phyloP scores from a whole-genome alignment of 2,113 vertebrate species.

The Oncorhynchus tshawytscha region DNA sequence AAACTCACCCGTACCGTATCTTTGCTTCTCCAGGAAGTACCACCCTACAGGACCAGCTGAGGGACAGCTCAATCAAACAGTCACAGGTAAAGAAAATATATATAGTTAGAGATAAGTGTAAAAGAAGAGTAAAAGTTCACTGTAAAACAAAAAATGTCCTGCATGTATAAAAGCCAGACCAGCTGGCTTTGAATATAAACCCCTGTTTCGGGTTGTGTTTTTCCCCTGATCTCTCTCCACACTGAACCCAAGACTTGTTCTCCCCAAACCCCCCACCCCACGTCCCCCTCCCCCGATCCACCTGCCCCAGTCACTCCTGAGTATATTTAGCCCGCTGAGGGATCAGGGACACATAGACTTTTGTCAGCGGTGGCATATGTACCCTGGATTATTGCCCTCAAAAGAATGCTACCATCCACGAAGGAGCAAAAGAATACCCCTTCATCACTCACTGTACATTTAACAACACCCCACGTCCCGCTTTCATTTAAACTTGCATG shows the following conservation, averaged over 20 bases:
- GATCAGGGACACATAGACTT: slow-evolving; percentile 91
- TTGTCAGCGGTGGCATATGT: slow-evolving; percentile 85
- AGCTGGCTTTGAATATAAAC: slow-evolving; percentile 99
- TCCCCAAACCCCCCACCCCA: slow-evolving; percentile 61
- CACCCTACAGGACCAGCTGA: slow-evolving; percentile 93
- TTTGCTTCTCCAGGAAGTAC: slow-evolving; percentile 94
- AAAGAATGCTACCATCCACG: slow-evolving; percentile 70
- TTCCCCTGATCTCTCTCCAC: slow-evolving; percentile 82
- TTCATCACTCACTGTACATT: slow-evolving; percentile 16
- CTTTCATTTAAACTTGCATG: too few relatives aligned
- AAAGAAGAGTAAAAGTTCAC: slow-evolving; percentile 41
- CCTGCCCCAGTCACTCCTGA: slow-evolving; percentile 88
- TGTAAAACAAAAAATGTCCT: slow-evolving; percentile 67
- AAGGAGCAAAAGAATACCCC: slow-evolving; percentile 73
- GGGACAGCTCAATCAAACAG: slow-evolving; percentile 80
- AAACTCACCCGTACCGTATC: slow-evolving; percentile 91
- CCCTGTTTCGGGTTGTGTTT: slow-evolving; percentile 87
- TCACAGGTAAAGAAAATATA: slow-evolving; percentile 65
- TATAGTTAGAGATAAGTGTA: slow-evolving; percentile 62
- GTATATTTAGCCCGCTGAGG: slow-evolving; percentile 95
- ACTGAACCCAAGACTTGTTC: slow-evolving; percentile 81
- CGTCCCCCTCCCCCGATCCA: slow-evolving; percentile 70
- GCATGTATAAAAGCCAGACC: slow-evolving; percentile 96
- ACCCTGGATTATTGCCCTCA: slow-evolving; percentile 66
- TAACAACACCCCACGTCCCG: not conserved